Evolutionary conservation across 2,113 vertebrate genomes (phyloP).

Genomic region (Erythrolamprus reginae): DNA sequence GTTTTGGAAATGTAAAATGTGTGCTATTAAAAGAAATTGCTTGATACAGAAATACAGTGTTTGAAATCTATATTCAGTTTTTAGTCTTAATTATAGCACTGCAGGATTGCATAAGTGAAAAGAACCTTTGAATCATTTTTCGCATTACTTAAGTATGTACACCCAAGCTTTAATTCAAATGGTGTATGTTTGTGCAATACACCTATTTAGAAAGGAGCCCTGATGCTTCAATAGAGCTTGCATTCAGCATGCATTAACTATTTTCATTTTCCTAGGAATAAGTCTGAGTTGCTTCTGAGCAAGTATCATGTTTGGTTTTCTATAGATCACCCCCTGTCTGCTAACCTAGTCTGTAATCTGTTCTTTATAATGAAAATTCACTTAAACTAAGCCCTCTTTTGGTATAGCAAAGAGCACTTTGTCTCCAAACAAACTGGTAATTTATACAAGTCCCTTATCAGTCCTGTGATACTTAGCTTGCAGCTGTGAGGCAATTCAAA

Average conservation of each 20-base stretch:
- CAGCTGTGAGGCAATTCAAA: too few species aligned
- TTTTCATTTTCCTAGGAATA: not conserved
- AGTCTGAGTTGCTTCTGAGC: not conserved
- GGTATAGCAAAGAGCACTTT: too few species aligned
- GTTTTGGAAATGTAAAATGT: not conserved
- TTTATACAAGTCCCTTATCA: too few species aligned
- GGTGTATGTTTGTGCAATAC: not conserved
- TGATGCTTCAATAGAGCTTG: not conserved
- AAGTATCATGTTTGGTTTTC: not conserved
- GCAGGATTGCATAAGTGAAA: not conserved
- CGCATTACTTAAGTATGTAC: not conserved
- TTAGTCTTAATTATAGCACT: not conserved
- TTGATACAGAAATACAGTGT: not conserved
- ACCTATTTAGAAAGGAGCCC: not conserved
- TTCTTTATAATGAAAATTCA: too few species aligned
- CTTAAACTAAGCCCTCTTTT: too few species aligned
- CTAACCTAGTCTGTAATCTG: not conserved
- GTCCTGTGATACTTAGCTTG: too few species aligned
- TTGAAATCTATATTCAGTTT: not conserved
- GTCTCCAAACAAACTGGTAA: too few species aligned
- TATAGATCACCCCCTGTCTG: not conserved
- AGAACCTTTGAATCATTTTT: not conserved
- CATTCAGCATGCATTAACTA: not conserved
- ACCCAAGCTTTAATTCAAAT: not conserved
- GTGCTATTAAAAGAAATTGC: not conserved